A percentile compares a stretch with the other conserved stretches of the same genome.
Evolutionary conservation across 2,797 vertebrate genomes (phyloP).

Genomic region (Coregonus suidteri): DNA sequence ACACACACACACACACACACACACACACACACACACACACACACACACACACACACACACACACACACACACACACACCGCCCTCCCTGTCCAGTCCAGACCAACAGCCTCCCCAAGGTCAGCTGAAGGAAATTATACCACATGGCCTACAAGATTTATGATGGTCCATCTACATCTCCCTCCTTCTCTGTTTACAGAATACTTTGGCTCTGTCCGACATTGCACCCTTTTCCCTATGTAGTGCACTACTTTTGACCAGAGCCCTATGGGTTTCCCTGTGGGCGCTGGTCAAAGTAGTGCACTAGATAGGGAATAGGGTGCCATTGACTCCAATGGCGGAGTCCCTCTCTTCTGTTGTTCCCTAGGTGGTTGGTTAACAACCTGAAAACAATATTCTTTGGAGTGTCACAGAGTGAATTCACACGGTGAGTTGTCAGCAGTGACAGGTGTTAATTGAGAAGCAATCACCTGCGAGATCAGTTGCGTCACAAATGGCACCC

Average conservation of each 20-base stretch:
- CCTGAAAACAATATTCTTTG: conserved; percentile 42
- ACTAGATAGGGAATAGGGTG: conserved; percentile 11
- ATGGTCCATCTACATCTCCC: conserved; percentile 60
- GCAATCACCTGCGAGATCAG: conserved; percentile 49
- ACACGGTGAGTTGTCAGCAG: conserved; percentile 41
- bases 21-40: too few relatives aligned
- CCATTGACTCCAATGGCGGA: background rate
- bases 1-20: too few relatives aligned
- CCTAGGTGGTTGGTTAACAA: conserved; percentile 47
- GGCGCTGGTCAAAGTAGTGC: conserved; percentile 8
- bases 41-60: too few relatives aligned
- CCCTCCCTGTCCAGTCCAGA: background rate
- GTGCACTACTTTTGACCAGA: background rate
- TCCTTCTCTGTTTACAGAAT: conserved; percentile 71
- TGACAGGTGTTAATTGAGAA: conserved; percentile 75
- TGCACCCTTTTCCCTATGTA: background rate
- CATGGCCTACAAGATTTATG: conserved; percentile 83
- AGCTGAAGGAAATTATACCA: conserved; percentile 86
- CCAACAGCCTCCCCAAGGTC: conserved; percentile 83
- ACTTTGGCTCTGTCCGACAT: conserved; percentile 38
- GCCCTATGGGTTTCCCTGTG: background rate
- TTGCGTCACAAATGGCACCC: background rate
- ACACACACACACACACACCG: conserved; percentile 7
- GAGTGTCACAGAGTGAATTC: conserved; percentile 52
- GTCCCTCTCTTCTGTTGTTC: conserved; percentile 25